Percentiles rank a stretch among this genome's conserved stretches.
phyloP scores from a whole-genome alignment of 2,113 vertebrate genomes.

The human (Homo sapiens) region GRCh38 chr16:21647001-21647500 shows the following conservation, averaged over 20 bases:
- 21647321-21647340: slow-evolving; percentile 71
- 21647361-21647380: neutral
- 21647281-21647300: slow-evolving; percentile 70
- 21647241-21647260: slow-evolving; percentile 75
- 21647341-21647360: slow-evolving; percentile 82
- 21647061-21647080: neutral
- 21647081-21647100: neutral
- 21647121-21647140: slow-evolving; percentile 81
- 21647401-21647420: slow-evolving; percentile 77
- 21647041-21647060: neutral
- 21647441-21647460: slow-evolving; percentile 76
- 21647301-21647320: neutral
- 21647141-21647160: slow-evolving; percentile 82
- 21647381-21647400: slow-evolving; percentile 54
- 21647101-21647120: neutral
- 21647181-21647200: slow-evolving; percentile 1
- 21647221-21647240: slow-evolving; percentile 74
- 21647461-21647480: slow-evolving; percentile 74
- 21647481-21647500: slow-evolving; percentile 64
- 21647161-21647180: slow-evolving; percentile 65
- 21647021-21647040: neutral
- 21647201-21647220: slow-evolving; percentile 86
- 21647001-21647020: neutral
- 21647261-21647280: rapidly evolving
- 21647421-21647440: neutral